Evolutionary conservation across 2,797 vertebrate species (phyloP).

Genomic region (Accipiter superciliosus): DNA sequence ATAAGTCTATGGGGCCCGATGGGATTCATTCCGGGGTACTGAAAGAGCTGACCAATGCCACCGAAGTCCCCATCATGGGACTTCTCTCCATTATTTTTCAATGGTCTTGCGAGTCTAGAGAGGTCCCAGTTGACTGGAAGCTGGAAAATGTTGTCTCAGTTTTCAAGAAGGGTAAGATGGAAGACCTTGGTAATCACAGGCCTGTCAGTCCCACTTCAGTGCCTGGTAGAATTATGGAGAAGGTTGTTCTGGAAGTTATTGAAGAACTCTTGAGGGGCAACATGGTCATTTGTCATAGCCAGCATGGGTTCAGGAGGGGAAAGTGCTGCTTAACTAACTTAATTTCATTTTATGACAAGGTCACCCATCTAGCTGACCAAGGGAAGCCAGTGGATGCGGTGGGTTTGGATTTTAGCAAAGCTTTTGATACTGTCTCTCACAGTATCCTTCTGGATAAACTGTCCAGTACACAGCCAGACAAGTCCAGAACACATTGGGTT

Average conservation of each 20-base stretch:
- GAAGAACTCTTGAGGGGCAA: background rate
- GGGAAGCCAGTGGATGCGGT: background rate
- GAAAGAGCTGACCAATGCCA: background rate
- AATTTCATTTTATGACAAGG: background rate
- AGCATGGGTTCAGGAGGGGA: fast-evolving
- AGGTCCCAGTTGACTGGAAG: background rate
- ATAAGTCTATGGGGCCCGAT: fast-evolving
- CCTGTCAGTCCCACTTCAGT: background rate
- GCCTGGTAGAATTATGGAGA: background rate
- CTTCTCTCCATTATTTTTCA: background rate
- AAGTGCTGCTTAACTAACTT: background rate
- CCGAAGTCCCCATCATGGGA: fast-evolving
- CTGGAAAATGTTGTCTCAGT: background rate
- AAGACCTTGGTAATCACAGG: background rate
- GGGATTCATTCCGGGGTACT: background rate
- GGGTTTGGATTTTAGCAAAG: background rate
- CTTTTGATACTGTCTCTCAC: background rate
- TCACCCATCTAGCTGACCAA: background rate
- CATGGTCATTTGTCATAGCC: background rate
- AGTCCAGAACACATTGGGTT: background rate
- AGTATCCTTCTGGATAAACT: background rate
- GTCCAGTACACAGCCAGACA: background rate
- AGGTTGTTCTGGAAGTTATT: background rate
- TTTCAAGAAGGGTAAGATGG: background rate
- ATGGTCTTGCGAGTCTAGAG: background rate